Evolutionary conservation across 2,113 vertebrate species (phyloP), one percentile per base, ranked within the genome.

Genomic region (Toxotes jaculatrix): DNA sequence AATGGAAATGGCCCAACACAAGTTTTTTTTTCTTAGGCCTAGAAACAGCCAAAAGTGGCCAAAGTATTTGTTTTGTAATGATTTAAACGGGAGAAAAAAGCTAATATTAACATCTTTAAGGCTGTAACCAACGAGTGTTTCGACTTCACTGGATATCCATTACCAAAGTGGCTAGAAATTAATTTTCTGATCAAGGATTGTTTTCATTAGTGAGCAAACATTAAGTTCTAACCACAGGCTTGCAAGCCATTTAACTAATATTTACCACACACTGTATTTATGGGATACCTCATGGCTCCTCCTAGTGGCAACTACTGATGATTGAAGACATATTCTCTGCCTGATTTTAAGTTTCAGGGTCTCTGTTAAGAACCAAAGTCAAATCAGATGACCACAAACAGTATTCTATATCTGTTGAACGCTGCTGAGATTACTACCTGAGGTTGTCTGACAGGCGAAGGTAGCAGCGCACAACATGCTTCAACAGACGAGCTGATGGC

Each of bases 371-470:
- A 73, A 7, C 7, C 13, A 32, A 2, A 21, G 2, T 63, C 34
- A 60, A 71, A 53, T 6, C 10, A 51, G 0, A 8, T 3, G 27
- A 57, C 5, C 17, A 36, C 36, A 40, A 5, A 21, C 19, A 51
- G 19, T 7, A 8, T 21, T 23, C 0, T 59, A 32, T 3, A 23
- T 57, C 14, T 31, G 14, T 10, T 7, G 12, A 62, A 43, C 7
- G 8, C 16, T 43, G 19, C 45, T 51, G 1, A 27, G 27, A 27
- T 27, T 27, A 27, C 2, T 95, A 99, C 98, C 98, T 97, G 94
- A 98, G 97, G 85, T 99, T 99, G 94, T 99, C 98, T 0, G 98
- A 99, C 79, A 99, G 98, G 87, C 98, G 97, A 79, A 99, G 97
- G 87, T 99, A 99, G 93, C 98, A 99, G 90, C 98, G 97, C 40